Evolutionary conservation across 1,140 invertebrate species (phyloP).

Genomic region (Monomorium pharaonis): DNA sequence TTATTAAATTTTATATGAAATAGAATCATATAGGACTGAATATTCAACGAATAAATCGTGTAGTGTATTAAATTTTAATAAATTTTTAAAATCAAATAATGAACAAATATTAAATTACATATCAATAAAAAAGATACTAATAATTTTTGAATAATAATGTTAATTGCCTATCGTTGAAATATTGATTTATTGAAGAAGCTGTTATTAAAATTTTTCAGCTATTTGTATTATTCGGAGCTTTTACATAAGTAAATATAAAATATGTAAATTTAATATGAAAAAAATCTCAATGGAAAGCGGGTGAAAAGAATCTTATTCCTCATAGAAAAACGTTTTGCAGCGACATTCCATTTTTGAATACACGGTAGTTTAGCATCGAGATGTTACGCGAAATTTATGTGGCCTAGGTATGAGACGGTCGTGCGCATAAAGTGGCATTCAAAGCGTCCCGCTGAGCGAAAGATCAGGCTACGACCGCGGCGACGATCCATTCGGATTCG

Average conservation of each 20-base stretch:
- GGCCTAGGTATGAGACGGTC: conserved; percentile 18
- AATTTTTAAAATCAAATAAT: background rate
- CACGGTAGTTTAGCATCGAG: background rate
- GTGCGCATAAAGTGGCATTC: conserved; percentile 27
- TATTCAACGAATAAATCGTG: background rate
- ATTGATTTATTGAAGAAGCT: background rate
- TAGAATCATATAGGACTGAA: background rate
- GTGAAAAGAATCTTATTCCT: background rate
- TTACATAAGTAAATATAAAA: background rate
- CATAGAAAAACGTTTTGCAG: background rate
- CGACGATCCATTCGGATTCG: conserved; percentile 60
- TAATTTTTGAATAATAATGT: background rate
- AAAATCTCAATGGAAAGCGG: background rate
- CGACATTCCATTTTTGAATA: background rate
- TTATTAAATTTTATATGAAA: too few relatives aligned
- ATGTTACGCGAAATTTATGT: conserved; percentile 1
- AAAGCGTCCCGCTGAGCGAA: conserved; percentile 36
- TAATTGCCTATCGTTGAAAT: background rate
- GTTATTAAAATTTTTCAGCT: conserved; percentile 8
- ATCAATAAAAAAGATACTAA: background rate
- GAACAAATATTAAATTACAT: background rate
- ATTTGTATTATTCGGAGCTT: background rate
- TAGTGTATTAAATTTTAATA: background rate
- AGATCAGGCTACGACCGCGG: background rate
- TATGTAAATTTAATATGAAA: too few relatives aligned